These are phyloP conservation scores for Parapsyche elsis DNA, from an alignment of 1,140 invertebrate genomes.

Conservation along the genomic window DNA sequence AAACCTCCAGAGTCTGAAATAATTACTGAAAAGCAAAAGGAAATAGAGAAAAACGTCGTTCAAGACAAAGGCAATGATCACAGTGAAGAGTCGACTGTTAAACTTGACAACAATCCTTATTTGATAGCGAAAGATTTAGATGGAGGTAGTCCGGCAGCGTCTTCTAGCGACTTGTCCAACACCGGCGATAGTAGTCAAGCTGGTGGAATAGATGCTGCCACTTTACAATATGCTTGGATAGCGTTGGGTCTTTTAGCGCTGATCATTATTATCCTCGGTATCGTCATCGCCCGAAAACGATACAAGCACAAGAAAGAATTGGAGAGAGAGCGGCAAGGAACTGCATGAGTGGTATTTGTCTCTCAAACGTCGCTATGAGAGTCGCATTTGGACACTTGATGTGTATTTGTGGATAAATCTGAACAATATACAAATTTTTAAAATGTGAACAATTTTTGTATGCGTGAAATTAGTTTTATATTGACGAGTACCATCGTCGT, in stretches of 20 bases:
- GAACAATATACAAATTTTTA: background rate
- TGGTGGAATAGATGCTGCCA: slow-evolving; percentile 13
- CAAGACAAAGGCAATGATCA: background rate
- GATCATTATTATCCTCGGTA: slow-evolving; percentile 47
- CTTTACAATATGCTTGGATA: slow-evolving; percentile 50
- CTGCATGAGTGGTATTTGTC: slow-evolving; percentile 49
- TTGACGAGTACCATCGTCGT: slow-evolving; percentile 12
- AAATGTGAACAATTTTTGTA: background rate
- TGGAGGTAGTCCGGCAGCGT: slow-evolving; percentile 44
- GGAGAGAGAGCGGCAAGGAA: slow-evolving; percentile 52
- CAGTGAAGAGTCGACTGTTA: slow-evolving; percentile 27
- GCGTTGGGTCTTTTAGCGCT: slow-evolving; percentile 48
- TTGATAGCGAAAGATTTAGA: slow-evolving; percentile 47
- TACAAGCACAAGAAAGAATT: slow-evolving; percentile 56
- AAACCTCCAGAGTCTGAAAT: slow-evolving; percentile 41
- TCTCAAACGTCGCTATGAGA: slow-evolving; percentile 33
- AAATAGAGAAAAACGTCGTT: background rate
- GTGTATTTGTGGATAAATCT: background rate
- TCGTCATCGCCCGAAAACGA: slow-evolving; percentile 51
- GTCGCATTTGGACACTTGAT: background rate
- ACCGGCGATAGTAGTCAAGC: slow-evolving; percentile 5
- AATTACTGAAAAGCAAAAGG: slow-evolving; percentile 36
- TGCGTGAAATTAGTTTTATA: slow-evolving; percentile 8
- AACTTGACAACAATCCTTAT: slow-evolving; percentile 45
- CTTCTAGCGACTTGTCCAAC: slow-evolving; percentile 46